phyloP scores from a whole-genome alignment of 2,113 vertebrate genomes.

The Chloropsis hardwickii region DNA sequence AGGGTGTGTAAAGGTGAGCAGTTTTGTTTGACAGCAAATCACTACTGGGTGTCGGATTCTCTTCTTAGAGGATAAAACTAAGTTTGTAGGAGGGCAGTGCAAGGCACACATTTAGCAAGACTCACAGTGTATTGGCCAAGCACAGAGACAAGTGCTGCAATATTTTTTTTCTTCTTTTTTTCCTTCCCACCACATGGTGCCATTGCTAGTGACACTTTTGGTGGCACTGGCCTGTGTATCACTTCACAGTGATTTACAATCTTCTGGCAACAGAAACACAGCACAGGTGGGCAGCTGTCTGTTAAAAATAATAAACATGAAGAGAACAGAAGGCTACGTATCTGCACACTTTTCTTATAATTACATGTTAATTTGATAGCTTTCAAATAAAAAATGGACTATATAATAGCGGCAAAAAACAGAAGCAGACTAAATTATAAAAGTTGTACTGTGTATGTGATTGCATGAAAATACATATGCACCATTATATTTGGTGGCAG shows the following conservation, averaged over 20 bases:
- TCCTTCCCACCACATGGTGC: not conserved
- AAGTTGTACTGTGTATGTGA: not conserved
- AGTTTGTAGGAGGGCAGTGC: not conserved
- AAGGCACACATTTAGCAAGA: not conserved
- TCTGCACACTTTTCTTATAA: not conserved
- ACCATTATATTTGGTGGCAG: not conserved
- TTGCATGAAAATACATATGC: not conserved
- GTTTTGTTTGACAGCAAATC: not conserved
- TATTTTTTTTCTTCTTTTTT: not conserved
- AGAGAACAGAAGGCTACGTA: not conserved
- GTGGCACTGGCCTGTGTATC: not conserved
- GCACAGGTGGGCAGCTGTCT: not conserved
- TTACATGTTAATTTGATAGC: not conserved
- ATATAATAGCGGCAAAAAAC: not conserved
- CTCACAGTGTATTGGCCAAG: not conserved
- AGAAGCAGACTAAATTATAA: not conserved
- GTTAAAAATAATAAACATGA: not conserved
- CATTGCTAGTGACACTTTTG: not conserved
- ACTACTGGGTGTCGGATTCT: not conserved
- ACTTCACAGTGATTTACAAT: not conserved
- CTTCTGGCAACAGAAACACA: not conserved
- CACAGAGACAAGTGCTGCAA: not conserved
- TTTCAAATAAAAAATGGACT: not conserved
- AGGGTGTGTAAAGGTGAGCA: not conserved
- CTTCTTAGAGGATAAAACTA: not conserved